A percentile compares a stretch with the other conserved stretches of the same genome.
Evolutionary conservation across 1,140 invertebrate genomes (phyloP).

Genomic region (Euschistus heros): DNA sequence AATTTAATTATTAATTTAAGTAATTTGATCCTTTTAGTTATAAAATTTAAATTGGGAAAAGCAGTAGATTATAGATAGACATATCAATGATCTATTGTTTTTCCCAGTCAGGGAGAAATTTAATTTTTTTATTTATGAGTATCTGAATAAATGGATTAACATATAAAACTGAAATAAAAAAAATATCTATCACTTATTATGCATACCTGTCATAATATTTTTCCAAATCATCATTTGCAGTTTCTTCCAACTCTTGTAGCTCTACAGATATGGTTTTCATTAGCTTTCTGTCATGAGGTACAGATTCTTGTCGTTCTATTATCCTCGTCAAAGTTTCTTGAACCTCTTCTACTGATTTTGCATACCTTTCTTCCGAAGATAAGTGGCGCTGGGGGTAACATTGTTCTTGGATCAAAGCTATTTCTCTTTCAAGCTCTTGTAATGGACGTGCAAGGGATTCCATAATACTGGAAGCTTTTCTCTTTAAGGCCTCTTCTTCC

Average conservation of each 20-base stretch:
- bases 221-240: slow-evolving; percentile 22
- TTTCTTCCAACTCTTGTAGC: slow-evolving; percentile 24
- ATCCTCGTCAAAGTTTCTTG: slow-evolving; percentile 23
- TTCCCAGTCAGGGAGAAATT: too few species aligned
- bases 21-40: too few species aligned
- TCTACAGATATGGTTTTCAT: slow-evolving; percentile 22
- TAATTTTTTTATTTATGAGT: too few species aligned
- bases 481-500: slow-evolving; percentile 23
- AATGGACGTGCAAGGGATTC: slow-evolving; percentile 34
- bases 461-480: slow-evolving; percentile 28
- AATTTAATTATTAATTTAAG: too few species aligned
- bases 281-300: slow-evolving; percentile 14
- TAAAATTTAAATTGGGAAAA: too few species aligned
- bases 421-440: slow-evolving; percentile 47
- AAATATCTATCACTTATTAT: too few species aligned
- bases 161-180: too few species aligned
- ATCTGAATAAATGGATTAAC: too few species aligned
- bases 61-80: too few species aligned
- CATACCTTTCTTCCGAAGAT: slow-evolving; percentile 13
- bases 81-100: too few species aligned
- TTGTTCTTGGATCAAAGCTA: slow-evolving; percentile 44
- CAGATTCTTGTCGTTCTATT: slow-evolving; percentile 20
- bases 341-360: slow-evolving; percentile 19
- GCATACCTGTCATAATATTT: slow-evolving; percentile 20
- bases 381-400: background rate